Percentiles rank a stretch among this genome's conserved stretches.
Conservation (phyloP, 2,888 invertebrate genomes). For the Malachius bipustulatus region DNA sequence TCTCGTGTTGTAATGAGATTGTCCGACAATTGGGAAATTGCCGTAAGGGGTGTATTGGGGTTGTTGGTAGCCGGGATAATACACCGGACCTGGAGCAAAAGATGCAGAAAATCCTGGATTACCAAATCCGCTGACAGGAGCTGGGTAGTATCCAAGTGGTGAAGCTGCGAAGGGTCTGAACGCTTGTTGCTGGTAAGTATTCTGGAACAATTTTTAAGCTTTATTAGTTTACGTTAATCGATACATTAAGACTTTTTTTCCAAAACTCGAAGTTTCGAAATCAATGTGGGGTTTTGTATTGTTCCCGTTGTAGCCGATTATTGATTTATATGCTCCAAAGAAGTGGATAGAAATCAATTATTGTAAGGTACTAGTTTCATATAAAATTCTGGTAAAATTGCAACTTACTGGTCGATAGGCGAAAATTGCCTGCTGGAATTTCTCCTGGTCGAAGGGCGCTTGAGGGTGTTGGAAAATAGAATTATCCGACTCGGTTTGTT, state of each 20-base stretch:
- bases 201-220: conserved; percentile 23
- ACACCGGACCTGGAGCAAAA: no score
- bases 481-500: conserved; percentile 15
- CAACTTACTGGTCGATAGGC: conserved; percentile 44
- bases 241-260: no score
- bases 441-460: conserved; percentile 37
- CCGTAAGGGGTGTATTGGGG: conserved; percentile 26
- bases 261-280: no score
- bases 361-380: no score
- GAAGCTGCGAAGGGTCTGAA: conserved; percentile 39
- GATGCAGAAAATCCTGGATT: conserved; percentile 25
- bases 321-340: no score
- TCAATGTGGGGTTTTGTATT: no score
- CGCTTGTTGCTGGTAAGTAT: conserved; percentile 31
- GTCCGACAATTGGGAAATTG: conserved; percentile 35
- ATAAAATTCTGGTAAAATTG: no score
- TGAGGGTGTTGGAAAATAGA: conserved; percentile 24
- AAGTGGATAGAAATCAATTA: no score
- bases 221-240: no score
- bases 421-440: conserved; percentile 44
- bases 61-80: conserved; percentile 35
- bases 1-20: conserved; percentile 34
- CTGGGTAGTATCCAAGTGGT: conserved; percentile 38
- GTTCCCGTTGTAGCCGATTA: no score
- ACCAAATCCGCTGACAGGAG: conserved; percentile 34